Conservation (phyloP, 2,888 invertebrate species). For the Rotaria socialis region DNA sequence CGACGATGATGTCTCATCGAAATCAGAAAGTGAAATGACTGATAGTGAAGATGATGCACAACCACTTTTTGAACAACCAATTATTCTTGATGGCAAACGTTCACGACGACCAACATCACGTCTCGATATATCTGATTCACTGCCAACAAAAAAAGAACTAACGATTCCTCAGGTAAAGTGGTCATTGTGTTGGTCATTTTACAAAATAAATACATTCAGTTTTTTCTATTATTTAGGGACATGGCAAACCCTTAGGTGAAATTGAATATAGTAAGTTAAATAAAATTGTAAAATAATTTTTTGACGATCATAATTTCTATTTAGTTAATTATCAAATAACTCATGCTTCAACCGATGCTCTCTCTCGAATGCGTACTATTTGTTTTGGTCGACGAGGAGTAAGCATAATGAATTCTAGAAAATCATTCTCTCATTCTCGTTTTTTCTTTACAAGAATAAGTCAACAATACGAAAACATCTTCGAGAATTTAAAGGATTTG, state of each 20-base stretch:
- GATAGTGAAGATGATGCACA: not conserved
- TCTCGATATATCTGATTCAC: not conserved
- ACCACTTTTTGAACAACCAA: slow-evolving; percentile 21
- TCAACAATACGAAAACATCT: not conserved
- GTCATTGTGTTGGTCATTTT: too few species aligned
- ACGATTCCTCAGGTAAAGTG: not conserved
- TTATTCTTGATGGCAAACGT: slow-evolving; percentile 2
- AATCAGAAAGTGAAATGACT: not conserved
- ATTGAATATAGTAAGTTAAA: slow-evolving; percentile 7
- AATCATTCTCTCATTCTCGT: not conserved
- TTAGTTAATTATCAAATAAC: slow-evolving; percentile 31
- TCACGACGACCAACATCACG: not conserved
- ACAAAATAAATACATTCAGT: too few species aligned
- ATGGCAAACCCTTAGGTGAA: slow-evolving; percentile 35
- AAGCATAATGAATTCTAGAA: not conserved
- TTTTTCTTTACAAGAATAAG: not conserved
- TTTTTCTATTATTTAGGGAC: not conserved
- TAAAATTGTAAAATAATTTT: not conserved
- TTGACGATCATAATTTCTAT: not conserved
- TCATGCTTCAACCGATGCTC: not conserved
- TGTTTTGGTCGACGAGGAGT: slow-evolving; percentile 32
- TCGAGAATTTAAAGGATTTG: slow-evolving; percentile 11
- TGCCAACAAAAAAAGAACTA: not conserved
- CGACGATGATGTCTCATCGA: not conserved
- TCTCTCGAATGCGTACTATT: not conserved